Evolutionary conservation across 2,888 invertebrate genomes (phyloP).

Genomic region (Folsomia candida): DNA sequence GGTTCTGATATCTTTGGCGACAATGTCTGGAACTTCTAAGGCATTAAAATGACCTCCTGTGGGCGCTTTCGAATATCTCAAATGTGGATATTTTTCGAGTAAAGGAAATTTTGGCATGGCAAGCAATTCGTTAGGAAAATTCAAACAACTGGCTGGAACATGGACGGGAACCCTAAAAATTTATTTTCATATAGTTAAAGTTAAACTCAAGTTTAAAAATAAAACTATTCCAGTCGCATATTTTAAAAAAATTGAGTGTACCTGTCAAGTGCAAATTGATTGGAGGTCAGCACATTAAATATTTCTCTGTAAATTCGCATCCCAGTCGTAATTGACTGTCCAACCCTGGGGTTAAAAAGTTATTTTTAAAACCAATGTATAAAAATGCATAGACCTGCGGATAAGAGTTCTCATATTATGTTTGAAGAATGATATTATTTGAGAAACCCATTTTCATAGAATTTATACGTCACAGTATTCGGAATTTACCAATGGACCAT

Average conservation of each 20-base stretch:
- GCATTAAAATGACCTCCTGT: slow-evolving; percentile 85
- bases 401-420: too few species aligned
- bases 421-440: too few species aligned
- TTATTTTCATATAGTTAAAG: background rate
- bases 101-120: slow-evolving; percentile 63
- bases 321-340: slow-evolving; percentile 56
- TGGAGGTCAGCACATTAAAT: slow-evolving; percentile 32
- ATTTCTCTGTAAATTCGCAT: slow-evolving; percentile 57
- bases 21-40: slow-evolving; percentile 69
- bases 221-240: background rate
- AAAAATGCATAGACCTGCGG: too few species aligned
- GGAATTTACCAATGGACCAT: slow-evolving; percentile 63
- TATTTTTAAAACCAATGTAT: too few species aligned
- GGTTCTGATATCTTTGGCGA: slow-evolving; percentile 68
- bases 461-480: too few species aligned
- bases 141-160: slow-evolving; percentile 72
- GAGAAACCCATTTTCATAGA: too few species aligned
- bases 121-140: slow-evolving; percentile 68
- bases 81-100: slow-evolving; percentile 63
- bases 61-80: slow-evolving; percentile 66
- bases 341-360: too few species aligned
- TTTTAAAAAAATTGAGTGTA: background rate
- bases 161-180: slow-evolving; percentile 63
- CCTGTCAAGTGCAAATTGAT: slow-evolving; percentile 29
- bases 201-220: background rate